Base-by-base conservation (phyloP, 2,797 vertebrate genomes). In the Uromys caudimaculatus region DNA sequence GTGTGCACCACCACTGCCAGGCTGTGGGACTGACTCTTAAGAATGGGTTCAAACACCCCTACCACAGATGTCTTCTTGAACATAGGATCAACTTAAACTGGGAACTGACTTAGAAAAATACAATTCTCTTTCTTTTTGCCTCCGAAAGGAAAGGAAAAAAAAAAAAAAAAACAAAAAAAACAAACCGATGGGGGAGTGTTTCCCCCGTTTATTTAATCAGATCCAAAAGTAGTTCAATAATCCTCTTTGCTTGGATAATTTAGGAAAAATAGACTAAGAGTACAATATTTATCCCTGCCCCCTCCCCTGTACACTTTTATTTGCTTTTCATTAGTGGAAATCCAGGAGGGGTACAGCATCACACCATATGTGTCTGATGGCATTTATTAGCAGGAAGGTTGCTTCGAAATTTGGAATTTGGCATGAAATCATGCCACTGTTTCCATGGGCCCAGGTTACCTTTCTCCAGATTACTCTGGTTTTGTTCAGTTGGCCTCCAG, bases 81-180 rank as follows among this genome's bases (percentile, higher is more conserved):
- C 56, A 67, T 62, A 90, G 67, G 73, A 78, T 96, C 47, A 29
- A 79, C 67, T 89, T 75, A 85, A 35, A 95, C 71, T 67, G 62
- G 84, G 92, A 95, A 87, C 52, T 91, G 56, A 94, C 82, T 86
- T 93, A 86, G 71, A 92, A 92, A 85, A 94, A 89, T 56, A 86
- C 32, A 54, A 27, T 82, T 89, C 29, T 94, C 75, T 13, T 92
- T 89, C 16, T 75, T 92, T 44, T 93, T 84, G n/a, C 50, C 44
- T 76, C 47, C 27, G 62, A 71, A 71, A 71, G n/a, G n/a, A 71
- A 91, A 79, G 50, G 95, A 94, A 91, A 84, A 32, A 90, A 62
- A 12, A 24, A n/a, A n/a, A n/a, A n/a, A n/a, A n/a, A n/a, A n/a
- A n/a, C n/a, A n/a, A n/a, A n/a, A n/a, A n/a, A n/a, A n/a, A n/a